Evolutionary conservation across 2,797 vertebrate species (phyloP).

Genomic region (Leuciscus waleckii): DNA sequence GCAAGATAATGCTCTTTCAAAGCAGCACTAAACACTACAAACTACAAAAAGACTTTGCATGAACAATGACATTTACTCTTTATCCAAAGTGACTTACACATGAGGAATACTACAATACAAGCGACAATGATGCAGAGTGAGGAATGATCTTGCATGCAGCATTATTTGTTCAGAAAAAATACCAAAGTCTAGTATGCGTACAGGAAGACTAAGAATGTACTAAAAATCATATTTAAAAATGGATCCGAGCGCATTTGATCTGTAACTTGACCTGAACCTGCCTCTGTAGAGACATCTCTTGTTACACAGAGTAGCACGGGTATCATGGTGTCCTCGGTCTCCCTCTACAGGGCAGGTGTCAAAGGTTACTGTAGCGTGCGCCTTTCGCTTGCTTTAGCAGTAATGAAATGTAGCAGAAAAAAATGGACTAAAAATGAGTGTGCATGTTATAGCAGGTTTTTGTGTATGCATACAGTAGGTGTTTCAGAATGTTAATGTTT

Average conservation of each 20-base stretch:
- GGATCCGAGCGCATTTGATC: background rate
- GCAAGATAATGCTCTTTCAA: constrained; percentile 15
- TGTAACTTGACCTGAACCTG: constrained; percentile 24
- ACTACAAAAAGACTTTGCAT: background rate
- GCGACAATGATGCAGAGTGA: background rate
- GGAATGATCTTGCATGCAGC: background rate
- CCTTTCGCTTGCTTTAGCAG: background rate
- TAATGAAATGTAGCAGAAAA: background rate
- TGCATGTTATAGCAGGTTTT: background rate
- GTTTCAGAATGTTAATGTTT: constrained; percentile 26
- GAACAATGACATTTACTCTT: constrained; percentile 8
- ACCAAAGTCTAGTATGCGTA: constrained; percentile 28
- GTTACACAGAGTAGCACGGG: background rate
- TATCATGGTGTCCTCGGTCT: background rate
- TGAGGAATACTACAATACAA: background rate
- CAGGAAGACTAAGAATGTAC: constrained; percentile 6
- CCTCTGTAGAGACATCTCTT: constrained; percentile 6
- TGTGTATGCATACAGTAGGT: background rate
- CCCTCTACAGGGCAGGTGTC: constrained; percentile 6
- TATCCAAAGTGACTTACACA: background rate
- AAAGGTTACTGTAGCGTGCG: background rate
- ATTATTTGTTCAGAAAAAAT: background rate
- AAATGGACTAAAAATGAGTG: background rate
- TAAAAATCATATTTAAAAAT: background rate
- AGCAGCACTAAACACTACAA: constrained; percentile 16